These are phyloP conservation scores for Anomalospiza imberbis DNA, from an alignment of 2,797 vertebrate species.

Conservation along the genomic window DNA sequence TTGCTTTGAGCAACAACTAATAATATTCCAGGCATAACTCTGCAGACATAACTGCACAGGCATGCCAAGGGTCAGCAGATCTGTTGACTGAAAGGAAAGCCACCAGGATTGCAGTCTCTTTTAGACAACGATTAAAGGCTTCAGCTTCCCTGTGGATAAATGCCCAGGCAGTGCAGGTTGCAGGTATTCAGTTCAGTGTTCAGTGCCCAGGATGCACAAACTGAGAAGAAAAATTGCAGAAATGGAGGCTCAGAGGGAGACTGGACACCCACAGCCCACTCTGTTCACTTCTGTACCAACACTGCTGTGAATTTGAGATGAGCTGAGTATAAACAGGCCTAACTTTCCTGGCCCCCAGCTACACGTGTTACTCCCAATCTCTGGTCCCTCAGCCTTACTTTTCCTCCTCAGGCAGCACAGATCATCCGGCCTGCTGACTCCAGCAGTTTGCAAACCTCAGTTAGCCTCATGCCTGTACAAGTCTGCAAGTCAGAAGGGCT, in stretches of 20 bases:
- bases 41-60: slow-evolving; percentile 33
- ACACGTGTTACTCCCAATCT: background rate
- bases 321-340: background rate
- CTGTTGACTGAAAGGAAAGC: slow-evolving; percentile 47
- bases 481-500: background rate
- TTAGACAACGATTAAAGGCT: slow-evolving; percentile 8
- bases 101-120: slow-evolving; percentile 26
- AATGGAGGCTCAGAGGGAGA: background rate
- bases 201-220: accelerated
- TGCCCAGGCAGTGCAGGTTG: background rate
- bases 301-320: background rate
- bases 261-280: background rate
- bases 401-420: background rate
- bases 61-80: slow-evolving; percentile 64
- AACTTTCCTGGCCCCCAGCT: background rate
- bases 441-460: background rate
- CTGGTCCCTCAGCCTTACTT: background rate
- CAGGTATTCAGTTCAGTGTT: background rate
- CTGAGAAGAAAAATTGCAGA: background rate
- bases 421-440: background rate
- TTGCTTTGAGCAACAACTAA: slow-evolving; percentile 49
- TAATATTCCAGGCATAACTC: slow-evolving; percentile 52
- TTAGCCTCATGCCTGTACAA: background rate
- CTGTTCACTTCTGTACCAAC: background rate
- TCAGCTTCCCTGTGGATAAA: background rate